Base-by-base conservation (phyloP, 2,888 invertebrate species). In the Pelosia muscerda region DNA sequence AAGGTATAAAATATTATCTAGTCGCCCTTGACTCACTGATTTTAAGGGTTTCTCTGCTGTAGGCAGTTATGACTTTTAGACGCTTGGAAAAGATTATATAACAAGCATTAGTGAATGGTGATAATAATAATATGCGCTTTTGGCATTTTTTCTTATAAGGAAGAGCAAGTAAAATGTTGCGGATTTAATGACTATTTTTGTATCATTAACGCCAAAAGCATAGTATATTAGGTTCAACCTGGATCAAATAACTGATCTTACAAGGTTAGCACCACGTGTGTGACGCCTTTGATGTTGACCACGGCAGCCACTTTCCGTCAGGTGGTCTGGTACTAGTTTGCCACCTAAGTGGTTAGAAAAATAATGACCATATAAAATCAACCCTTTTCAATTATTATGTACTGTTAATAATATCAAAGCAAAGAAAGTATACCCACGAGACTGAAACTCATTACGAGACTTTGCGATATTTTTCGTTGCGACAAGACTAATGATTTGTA, bases 401-500 rank as follows among this genome's bases (percentile, higher is more conserved):
- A 65, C 49, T 0, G 49, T 53, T 49, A 5, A 31, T 58, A 10
- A 22, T 49, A 23, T 31, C n/a, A 65, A 58, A 34, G 49, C 25
- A 31, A 65, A 58, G 53, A 59, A 54, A 54, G 59, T 34, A 53
- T 54, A 59, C 34, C 19, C 28, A 34, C 25, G 13, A 31, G 31
- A 28, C 31, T 19, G 42, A 49, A 26, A n/a, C 26, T n/a, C n/a
- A 61, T 67, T 66, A 73, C 67, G 60, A 31, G 69, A 65, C 38
- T 71, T 55, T 34, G n/a, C 63, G 72, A 78, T 78, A 81, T 85
- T 82, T 82, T 83, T 84, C 74, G 71, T 73, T 64, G 22, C 65
- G 72, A 65, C 66, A 83, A 85, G 88, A 88, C 86, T 83, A 86
- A 88, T 87, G 86, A 84, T 83, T 82, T 82, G 84, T 82, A 81